Evolutionary conservation across 2,797 vertebrate genomes (phyloP).

Genomic region (Monodelphis domestica): DNA sequence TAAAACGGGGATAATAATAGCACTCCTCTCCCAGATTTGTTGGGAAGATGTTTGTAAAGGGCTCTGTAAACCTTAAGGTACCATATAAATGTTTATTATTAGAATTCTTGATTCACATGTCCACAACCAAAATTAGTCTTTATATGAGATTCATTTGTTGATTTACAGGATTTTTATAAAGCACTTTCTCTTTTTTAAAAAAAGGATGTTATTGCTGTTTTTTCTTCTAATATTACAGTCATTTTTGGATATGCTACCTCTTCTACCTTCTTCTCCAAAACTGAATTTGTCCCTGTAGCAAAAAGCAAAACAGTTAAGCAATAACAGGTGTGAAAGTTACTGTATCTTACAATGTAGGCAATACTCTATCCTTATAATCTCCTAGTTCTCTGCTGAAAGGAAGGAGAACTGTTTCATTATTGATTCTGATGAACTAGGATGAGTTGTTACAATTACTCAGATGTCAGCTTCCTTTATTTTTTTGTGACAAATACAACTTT

Average conservation of each 20-base stretch:
- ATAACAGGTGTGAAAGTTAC: neutral
- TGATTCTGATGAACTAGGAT: neutral
- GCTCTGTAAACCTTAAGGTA: neutral
- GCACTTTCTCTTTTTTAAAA: neutral
- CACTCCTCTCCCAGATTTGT: neutral
- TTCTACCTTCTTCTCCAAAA: neutral
- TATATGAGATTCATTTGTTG: neutral
- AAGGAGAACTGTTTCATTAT: neutral
- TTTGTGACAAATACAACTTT: slow-evolving; percentile 48
- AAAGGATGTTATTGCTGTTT: neutral
- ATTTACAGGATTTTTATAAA: neutral
- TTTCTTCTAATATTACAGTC: neutral
- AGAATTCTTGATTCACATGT: neutral
- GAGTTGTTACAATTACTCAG: neutral
- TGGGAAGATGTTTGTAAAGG: neutral
- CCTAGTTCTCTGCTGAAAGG: neutral
- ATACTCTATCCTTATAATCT: neutral
- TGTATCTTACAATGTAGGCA: neutral
- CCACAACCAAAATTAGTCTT: neutral
- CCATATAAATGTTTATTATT: neutral
- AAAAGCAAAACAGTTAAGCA: neutral
- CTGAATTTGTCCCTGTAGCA: neutral
- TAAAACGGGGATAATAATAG: neutral
- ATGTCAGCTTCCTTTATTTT: too few species aligned
- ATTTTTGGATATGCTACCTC: neutral